Base-by-base conservation (phyloP, 2,797 vertebrate species). In the Macrochelys suwanniensis region DNA sequence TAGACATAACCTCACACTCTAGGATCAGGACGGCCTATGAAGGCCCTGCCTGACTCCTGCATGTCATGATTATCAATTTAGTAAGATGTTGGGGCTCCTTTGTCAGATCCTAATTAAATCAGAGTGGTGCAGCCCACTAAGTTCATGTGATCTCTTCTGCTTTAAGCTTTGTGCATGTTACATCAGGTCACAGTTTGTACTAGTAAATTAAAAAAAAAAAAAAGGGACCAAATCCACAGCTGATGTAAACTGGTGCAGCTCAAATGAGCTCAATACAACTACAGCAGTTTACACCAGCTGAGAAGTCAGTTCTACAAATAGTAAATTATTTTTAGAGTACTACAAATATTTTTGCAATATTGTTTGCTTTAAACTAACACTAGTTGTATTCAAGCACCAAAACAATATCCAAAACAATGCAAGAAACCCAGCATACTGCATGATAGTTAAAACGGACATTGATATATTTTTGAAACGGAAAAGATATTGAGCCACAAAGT, bases 391-490 rank as follows among this genome's bases (percentile, higher is more conserved):
- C 82, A 87, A 91, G 78, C 37, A 88, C 50, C 79, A 71, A 71
- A 42, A 23, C 10, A 77, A 90, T 42, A 23, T 33, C 74, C 77
- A 89, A 92, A 95, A 79, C 56, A 96, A 91, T 65, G 61, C 71
- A 91, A 94, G 31, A 95, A 93, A 51, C 23, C 59, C 71, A 53
- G 85, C 49, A 54, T 89, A 89, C 12, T 50, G 51, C n/a, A 89
- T 2, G 5, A 89, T 87, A 96, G 94, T 92, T 82, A 95, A 89
- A 56, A 49, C 5, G 68, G 87, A 53, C 45, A 81, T 84, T 47
- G 25, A 77, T 15, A 26, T 47, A n/a, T 42, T 92, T 95, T 61
- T 78, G 91, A 96, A 93, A 37, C 78, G 71, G 37, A 92, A 91
- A 92, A 47, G 56, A 94, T 89, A 92, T 11, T 51, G 19, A 95